Percentiles rank a stretch among this genome's conserved stretches.
Conservation (phyloP, 2,888 invertebrate genomes). For the Drosophila prostipennis region DNA sequence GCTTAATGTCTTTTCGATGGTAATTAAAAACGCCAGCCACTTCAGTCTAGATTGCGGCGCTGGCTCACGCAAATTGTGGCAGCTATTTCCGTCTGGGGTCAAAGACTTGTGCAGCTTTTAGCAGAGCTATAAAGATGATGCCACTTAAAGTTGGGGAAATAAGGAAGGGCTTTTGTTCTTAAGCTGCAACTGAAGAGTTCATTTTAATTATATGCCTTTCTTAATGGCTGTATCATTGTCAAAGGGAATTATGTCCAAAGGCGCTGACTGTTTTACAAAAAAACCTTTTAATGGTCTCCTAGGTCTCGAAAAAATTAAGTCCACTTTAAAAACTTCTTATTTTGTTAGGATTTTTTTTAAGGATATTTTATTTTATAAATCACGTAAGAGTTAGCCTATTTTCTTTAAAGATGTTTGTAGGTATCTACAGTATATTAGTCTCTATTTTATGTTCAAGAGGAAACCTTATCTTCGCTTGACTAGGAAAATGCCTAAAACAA, state of each 20-base stretch:
- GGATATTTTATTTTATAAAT: background rate
- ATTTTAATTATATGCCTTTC: background rate
- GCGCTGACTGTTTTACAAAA: too few relatives aligned
- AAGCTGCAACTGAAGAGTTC: background rate
- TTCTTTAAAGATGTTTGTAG: too few relatives aligned
- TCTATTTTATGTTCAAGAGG: background rate
- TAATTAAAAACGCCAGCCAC: slow-evolving; percentile 55
- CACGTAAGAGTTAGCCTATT: too few relatives aligned
- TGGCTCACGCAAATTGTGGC: slow-evolving; percentile 15
- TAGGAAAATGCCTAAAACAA: background rate
- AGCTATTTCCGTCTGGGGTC: slow-evolving; percentile 19
- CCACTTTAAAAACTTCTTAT: too few relatives aligned
- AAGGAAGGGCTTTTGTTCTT: background rate
- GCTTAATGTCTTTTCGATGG: slow-evolving; percentile 55
- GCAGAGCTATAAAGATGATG: background rate
- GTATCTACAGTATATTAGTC: too few relatives aligned
- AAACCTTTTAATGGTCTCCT: too few relatives aligned
- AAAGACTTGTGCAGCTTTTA: slow-evolving; percentile 9
- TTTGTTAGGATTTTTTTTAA: too few relatives aligned
- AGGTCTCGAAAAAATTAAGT: too few relatives aligned
- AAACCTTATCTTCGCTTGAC: background rate
- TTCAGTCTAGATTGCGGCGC: slow-evolving; percentile 5
- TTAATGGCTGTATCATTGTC: background rate
- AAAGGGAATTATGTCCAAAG: background rate
- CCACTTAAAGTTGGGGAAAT: background rate